Conservation (phyloP, 1,140 invertebrate genomes). For the Proales similis region DNA sequence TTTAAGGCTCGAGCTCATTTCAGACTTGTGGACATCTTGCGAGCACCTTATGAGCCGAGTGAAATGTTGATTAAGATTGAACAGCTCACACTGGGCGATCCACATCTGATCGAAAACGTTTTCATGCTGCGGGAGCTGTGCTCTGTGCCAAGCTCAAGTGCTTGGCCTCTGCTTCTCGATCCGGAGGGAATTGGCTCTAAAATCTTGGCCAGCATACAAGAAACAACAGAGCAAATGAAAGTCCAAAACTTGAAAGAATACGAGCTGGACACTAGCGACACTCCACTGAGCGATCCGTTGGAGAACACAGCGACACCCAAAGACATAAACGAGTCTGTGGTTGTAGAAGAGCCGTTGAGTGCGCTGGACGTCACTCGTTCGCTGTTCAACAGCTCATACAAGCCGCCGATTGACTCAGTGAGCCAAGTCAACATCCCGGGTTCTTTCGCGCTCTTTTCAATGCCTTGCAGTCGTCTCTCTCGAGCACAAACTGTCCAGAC, state of each 20-base stretch:
- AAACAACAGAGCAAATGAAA: not conserved
- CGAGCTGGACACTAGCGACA: slow-evolving; percentile 40
- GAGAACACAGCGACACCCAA: too few relatives aligned
- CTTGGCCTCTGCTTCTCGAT: slow-evolving; percentile 50
- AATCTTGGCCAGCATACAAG: slow-evolving; percentile 42
- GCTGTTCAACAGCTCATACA: too few relatives aligned
- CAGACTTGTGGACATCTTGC: slow-evolving; percentile 47
- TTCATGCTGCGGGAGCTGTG: slow-evolving; percentile 44
- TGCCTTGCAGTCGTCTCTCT: slow-evolving; percentile 41
- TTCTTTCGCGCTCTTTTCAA: slow-evolving; percentile 44
- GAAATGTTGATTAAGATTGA: slow-evolving; percentile 44
- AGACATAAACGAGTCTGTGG: too few relatives aligned
- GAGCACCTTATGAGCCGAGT: slow-evolving; percentile 48
- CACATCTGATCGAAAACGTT: slow-evolving; percentile 49
- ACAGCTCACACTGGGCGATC: slow-evolving; percentile 44
- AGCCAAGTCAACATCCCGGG: too few relatives aligned
- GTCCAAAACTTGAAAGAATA: slow-evolving; percentile 39
- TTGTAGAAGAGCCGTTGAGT: too few relatives aligned
- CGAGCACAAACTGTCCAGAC: slow-evolving; percentile 37
- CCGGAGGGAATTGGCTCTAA: slow-evolving; percentile 47
- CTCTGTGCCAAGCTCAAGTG: slow-evolving; percentile 46
- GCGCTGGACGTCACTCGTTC: too few relatives aligned
- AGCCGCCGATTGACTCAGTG: too few relatives aligned
- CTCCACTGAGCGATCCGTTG: slow-evolving; percentile 43
- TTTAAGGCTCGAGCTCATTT: slow-evolving; percentile 39